A percentile compares a stretch with the other conserved stretches of the same genome.
Evolutionary conservation across 2,113 vertebrate species (phyloP).

Genomic region (Pygathrix nemaeus): DNA sequence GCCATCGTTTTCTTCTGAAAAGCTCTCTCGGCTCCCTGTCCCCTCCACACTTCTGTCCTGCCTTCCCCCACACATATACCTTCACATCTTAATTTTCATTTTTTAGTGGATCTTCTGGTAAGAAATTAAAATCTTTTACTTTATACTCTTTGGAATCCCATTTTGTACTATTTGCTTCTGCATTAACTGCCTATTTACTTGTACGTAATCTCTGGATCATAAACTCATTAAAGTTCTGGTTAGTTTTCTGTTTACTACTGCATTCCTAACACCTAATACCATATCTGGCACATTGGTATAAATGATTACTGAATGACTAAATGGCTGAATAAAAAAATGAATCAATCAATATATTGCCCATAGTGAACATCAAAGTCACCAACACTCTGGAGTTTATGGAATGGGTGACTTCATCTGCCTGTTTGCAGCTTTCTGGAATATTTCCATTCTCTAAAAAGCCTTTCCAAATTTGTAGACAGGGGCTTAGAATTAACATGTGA

Average conservation of each 20-base stretch:
- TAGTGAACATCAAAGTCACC: neutral
- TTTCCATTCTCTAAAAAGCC: neutral
- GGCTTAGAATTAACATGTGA: neutral
- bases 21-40: neutral
- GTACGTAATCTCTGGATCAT: neutral
- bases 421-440: neutral
- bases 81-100: neutral
- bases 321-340: neutral
- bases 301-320: neutral
- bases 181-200: neutral
- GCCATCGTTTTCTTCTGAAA: neutral
- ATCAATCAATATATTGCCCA: neutral
- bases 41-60: neutral
- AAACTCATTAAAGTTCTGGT: conserved; percentile 2
- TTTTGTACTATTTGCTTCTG: neutral
- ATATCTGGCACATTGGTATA: neutral
- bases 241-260: neutral
- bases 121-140: neutral
- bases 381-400: neutral
- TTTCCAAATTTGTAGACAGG: neutral
- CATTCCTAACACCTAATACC: neutral
- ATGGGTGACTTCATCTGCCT: neutral
- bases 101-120: neutral
- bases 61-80: neutral
- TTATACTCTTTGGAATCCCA: neutral